Percentiles rank a stretch among this genome's conserved stretches.
phyloP scores from a whole-genome alignment of 2,888 invertebrate species.

The Zeuzera pyrina region DNA sequence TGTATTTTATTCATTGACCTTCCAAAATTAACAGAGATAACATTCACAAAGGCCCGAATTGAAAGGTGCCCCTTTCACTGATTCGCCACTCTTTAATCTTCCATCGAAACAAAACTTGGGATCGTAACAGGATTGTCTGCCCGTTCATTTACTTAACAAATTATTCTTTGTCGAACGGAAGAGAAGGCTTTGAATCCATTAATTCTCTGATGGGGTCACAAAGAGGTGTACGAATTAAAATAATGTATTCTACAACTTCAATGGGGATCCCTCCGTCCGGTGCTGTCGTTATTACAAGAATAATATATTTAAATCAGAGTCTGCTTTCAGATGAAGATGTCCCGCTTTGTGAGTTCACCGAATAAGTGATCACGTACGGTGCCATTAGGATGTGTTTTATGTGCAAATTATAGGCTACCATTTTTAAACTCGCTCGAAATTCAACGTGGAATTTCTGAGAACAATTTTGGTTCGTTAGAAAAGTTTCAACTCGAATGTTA shows the following conservation, averaged over 20 bases:
- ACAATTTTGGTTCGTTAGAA: conserved; percentile 64
- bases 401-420: conserved; percentile 69
- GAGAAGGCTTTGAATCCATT: conserved; percentile 72
- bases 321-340: conserved; percentile 68
- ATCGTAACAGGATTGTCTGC: conserved; percentile 68
- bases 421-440: conserved; percentile 60
- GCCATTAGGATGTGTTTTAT: conserved; percentile 70
- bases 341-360: conserved; percentile 56
- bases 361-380: conserved; percentile 69
- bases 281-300: conserved; percentile 65
- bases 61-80: conserved; percentile 56
- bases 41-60: conserved; percentile 50
- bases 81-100: conserved; percentile 67
- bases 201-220: conserved; percentile 69
- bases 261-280: conserved; percentile 66
- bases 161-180: conserved; percentile 72
- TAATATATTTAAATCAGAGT: conserved; percentile 71
- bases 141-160: conserved; percentile 72
- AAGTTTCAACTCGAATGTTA: conserved; percentile 37
- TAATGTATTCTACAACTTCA: conserved; percentile 71
- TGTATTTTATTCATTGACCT: conserved; percentile 63
- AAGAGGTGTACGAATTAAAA: conserved; percentile 71
- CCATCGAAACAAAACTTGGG: conserved; percentile 65
- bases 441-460: conserved; percentile 32
- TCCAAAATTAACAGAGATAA: conserved; percentile 63